A percentile compares a stretch with the other conserved stretches of the same genome.
These are phyloP conservation scores for Mellivora capensis DNA, from an alignment of 2,113 vertebrate species.

Conservation along the genomic window DNA sequence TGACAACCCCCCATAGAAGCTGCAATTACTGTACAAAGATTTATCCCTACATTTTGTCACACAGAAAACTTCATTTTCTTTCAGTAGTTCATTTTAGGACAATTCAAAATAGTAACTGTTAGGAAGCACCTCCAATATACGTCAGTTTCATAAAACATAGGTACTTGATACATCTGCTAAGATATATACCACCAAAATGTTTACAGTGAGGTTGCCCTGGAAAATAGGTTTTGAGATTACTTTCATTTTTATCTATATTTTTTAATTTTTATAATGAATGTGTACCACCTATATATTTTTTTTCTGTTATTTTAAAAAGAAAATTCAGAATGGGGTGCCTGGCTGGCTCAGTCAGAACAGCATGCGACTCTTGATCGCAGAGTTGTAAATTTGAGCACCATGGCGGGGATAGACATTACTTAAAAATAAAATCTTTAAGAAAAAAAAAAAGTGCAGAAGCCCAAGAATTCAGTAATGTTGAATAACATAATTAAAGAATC, in stretches of 20 bases:
- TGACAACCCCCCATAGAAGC: not conserved
- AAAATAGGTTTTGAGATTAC: not conserved
- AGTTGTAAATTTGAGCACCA: not conserved
- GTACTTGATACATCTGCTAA: not conserved
- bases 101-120: conserved; percentile 1
- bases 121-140: not conserved
- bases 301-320: conserved; percentile 3
- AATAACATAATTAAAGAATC: not conserved
- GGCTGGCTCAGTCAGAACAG: not conserved
- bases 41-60: not conserved
- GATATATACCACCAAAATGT: not conserved
- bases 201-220: not conserved
- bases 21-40: not conserved
- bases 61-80: conserved; percentile 14
- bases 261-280: not conserved
- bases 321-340: not conserved
- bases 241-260: not conserved
- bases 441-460: not conserved
- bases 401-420: not conserved
- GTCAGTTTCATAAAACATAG: not conserved
- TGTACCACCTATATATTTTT: not conserved
- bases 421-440: not conserved
- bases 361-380: not conserved
- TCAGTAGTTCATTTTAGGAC: not conserved
- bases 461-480: not conserved